Evolutionary conservation across 2,888 invertebrate species (phyloP).

Genomic region (Eumerus sabulonum): DNA sequence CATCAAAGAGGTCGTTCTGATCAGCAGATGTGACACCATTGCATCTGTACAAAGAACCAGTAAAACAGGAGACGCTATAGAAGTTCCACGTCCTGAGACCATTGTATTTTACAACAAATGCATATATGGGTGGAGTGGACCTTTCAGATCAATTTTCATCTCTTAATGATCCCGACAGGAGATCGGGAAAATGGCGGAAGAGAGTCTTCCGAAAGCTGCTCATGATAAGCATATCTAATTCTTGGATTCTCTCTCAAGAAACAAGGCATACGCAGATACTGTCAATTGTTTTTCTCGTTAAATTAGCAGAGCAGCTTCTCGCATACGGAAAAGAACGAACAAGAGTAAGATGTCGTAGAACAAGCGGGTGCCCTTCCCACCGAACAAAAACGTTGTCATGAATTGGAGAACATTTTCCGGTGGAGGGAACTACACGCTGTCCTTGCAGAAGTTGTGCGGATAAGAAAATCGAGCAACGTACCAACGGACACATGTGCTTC

Average conservation of each 20-base stretch:
- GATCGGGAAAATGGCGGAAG: slow-evolving; percentile 13
- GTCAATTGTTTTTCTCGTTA: slow-evolving; percentile 36
- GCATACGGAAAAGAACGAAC: slow-evolving; percentile 36
- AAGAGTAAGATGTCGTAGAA: slow-evolving; percentile 31
- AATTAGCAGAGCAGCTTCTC: slow-evolving; percentile 37
- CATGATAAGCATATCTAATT: too few relatives aligned
- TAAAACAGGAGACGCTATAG: not conserved
- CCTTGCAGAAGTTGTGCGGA: slow-evolving; percentile 14
- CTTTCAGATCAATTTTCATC: not conserved
- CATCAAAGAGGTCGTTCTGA: slow-evolving; percentile 9
- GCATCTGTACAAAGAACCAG: slow-evolving; percentile 1
- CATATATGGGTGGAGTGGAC: slow-evolving; percentile 4
- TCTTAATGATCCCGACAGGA: slow-evolving; percentile 8
- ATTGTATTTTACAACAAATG: slow-evolving; percentile 6
- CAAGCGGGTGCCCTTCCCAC: slow-evolving; percentile 35
- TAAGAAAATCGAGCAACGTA: slow-evolving; percentile 10
- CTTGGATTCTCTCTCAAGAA: slow-evolving; percentile 10
- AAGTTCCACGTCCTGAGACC: slow-evolving; percentile 1
- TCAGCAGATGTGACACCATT: slow-evolving; percentile 9
- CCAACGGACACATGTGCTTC: too few relatives aligned
- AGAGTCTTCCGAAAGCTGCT: slow-evolving; percentile 11
- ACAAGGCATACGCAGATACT: slow-evolving; percentile 8
- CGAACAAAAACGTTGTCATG: slow-evolving; percentile 33
- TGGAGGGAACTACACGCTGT: slow-evolving; percentile 6
- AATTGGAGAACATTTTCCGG: slow-evolving; percentile 40